Conservation (phyloP, 2,797 vertebrate genomes). For the Lateolabrax maculatus region DNA sequence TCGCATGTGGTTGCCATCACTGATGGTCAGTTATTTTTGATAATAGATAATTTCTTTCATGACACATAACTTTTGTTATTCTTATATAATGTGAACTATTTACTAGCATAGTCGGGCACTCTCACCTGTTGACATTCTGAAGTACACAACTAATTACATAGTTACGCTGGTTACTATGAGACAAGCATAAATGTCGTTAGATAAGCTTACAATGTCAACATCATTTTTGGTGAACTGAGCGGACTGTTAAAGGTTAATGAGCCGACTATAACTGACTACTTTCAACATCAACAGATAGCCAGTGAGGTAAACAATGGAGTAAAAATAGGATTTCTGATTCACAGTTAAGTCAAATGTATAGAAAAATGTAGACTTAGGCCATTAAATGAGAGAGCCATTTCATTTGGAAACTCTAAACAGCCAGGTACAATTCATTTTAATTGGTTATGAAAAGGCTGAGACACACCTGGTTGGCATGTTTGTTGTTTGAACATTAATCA, state of each 20-base stretch:
- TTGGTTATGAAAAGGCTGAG: not conserved
- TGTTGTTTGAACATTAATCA: not conserved
- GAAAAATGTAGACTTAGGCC: no score
- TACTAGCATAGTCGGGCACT: not conserved
- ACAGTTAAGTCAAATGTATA: no score
- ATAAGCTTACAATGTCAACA: not conserved
- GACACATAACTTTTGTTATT: not conserved
- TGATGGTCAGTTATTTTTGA: not conserved
- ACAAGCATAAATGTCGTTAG: not conserved
- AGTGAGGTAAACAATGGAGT: not conserved
- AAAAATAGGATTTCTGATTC: not conserved
- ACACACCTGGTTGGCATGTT: not conserved
- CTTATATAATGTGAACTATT: not conserved
- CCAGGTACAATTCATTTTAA: not conserved
- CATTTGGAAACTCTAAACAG: not conserved
- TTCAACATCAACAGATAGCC: not conserved
- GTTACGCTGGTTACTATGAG: constrained; percentile 18
- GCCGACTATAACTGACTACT: not conserved
- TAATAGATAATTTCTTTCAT: constrained; percentile 3
- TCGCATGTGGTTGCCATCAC: rapidly evolving
- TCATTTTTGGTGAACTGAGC: not conserved
- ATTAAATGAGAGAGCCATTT: not conserved
- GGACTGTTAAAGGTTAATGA: constrained; percentile 19
- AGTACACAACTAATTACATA: not conserved
- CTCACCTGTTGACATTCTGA: not conserved